phyloP scores from a whole-genome alignment of 1,140 invertebrate species.

The Diachasmimorpha longicaudata region DNA sequence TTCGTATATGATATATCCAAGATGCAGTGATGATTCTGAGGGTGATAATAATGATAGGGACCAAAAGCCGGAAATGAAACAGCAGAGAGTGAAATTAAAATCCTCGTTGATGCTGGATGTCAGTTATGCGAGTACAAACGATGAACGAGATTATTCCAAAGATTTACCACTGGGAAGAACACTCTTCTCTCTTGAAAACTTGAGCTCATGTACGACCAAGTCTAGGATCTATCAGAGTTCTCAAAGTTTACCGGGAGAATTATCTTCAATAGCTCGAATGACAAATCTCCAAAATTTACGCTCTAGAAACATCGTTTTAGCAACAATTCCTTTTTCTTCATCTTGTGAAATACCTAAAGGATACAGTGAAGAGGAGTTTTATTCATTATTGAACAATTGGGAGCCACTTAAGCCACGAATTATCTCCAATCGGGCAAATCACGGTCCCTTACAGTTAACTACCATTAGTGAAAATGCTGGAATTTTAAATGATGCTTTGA shows the following conservation, averaged over 20 bases:
- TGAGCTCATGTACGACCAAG: not conserved
- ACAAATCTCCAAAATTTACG: constrained; percentile 32
- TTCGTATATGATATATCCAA: constrained; percentile 47
- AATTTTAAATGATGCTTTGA: constrained; percentile 22
- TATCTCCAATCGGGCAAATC: constrained; percentile 5
- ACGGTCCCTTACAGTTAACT: not conserved
- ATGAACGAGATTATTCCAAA: constrained; percentile 29
- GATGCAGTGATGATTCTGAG: constrained; percentile 20
- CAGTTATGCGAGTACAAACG: constrained; percentile 39
- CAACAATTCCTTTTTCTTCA: constrained; percentile 27
- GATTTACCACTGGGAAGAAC: constrained; percentile 15
- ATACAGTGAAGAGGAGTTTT: not conserved
- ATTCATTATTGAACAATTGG: constrained; percentile 28
- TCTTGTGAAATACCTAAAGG: constrained; percentile 21
- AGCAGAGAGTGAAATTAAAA: constrained; percentile 35
- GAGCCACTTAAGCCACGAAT: constrained; percentile 18
- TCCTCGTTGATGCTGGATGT: constrained; percentile 52
- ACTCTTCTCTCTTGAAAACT: constrained; percentile 10
- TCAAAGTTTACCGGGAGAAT: constrained; percentile 40
- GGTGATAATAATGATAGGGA: not conserved
- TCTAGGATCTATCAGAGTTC: constrained; percentile 33
- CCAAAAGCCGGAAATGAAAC: not conserved
- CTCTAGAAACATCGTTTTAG: constrained; percentile 23
- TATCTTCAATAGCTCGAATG: constrained; percentile 21
- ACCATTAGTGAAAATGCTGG: constrained; percentile 6